A percentile compares a stretch with the other conserved stretches of the same genome.
phyloP scores from a whole-genome alignment of 2,797 vertebrate genomes.

The Arremon aurantiirostris region DNA sequence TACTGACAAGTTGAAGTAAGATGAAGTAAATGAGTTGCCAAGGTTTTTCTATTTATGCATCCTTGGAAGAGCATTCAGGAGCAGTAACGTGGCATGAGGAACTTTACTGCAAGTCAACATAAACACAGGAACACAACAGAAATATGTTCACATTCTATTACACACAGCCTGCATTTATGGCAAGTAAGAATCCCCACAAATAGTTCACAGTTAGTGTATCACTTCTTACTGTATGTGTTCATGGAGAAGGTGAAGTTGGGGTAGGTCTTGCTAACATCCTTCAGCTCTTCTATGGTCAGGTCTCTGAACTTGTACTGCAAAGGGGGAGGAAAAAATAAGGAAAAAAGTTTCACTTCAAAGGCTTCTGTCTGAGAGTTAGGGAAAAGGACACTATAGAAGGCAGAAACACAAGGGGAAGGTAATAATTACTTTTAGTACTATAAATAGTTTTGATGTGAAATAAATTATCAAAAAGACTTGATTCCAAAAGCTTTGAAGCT shows the following conservation, averaged over 20 bases:
- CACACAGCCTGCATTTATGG: background rate
- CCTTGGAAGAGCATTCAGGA: background rate
- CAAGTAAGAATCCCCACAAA: background rate
- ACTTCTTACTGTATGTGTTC: conserved; percentile 88
- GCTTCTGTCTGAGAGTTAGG: background rate
- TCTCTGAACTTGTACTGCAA: conserved; percentile 94
- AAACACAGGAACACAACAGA: background rate
- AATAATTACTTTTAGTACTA: background rate
- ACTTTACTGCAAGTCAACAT: background rate
- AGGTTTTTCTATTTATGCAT: background rate
- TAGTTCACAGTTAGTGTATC: background rate
- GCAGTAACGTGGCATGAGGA: background rate
- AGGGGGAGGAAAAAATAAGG: background rate
- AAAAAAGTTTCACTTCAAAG: background rate
- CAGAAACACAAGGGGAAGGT: background rate
- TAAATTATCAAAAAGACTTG: background rate
- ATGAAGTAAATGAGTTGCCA: background rate
- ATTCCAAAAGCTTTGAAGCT: background rate
- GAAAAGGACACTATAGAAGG: background rate
- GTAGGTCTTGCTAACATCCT: conserved; percentile 79
- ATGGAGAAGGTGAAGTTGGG: conserved; percentile 81
- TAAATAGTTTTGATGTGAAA: background rate
- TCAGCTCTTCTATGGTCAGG: conserved; percentile 89
- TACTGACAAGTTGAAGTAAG: background rate
- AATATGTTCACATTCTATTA: background rate